Evolutionary conservation across 2,113 vertebrate species (phyloP), one percentile per base, ranked within the genome.

Genomic region (Chaetops frenatus): DNA sequence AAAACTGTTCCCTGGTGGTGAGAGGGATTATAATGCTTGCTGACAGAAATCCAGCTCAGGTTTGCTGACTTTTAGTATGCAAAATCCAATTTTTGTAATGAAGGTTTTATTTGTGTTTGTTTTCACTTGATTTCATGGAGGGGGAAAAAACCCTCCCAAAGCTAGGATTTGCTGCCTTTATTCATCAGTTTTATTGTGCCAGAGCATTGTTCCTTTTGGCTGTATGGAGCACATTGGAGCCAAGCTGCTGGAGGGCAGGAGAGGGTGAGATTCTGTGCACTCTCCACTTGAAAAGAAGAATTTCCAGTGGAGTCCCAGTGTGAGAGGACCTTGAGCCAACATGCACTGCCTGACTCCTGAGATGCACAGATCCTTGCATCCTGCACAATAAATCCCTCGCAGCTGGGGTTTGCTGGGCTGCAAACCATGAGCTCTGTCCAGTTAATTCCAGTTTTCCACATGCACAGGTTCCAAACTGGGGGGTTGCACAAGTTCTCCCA

Each of bases 101-200:
- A 79, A 89, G 69, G 27, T 40, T 95, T 80, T 88, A 38, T 88
- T 93, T 88, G 28, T 90, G 15, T 91, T 92, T 87, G 78, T 69
- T 91, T 94, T 86, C 57, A 38, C 20, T 87, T 70, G 66, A 62
- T 94, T 86, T 84, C 25, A 31, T 15, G 19, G 61, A 71, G 72
- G 20, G 20, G 51, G 56, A 38, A 65, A 66, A 53, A 23, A 1
- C 8, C 53, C 31, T 73, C 64, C 38, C 44, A 78, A 66, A 88
- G n/a, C 29, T 40, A 9, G 64, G 78, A 71, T 86, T 77, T 89
- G 48, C 72, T 73, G 58, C 79, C 36, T 81, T 92, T 47, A 36
- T 71, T 85, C 22, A 35, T 42, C 47, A 38, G 21, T 44, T 93
- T 58, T 53, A 14, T 13, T 33, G 50, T 90, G 61, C 71, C 80